A percentile compares a stretch with the other conserved stretches of the same genome.
phyloP scores from a whole-genome alignment of 2,113 vertebrate species.

The Mugil cephalus region DNA sequence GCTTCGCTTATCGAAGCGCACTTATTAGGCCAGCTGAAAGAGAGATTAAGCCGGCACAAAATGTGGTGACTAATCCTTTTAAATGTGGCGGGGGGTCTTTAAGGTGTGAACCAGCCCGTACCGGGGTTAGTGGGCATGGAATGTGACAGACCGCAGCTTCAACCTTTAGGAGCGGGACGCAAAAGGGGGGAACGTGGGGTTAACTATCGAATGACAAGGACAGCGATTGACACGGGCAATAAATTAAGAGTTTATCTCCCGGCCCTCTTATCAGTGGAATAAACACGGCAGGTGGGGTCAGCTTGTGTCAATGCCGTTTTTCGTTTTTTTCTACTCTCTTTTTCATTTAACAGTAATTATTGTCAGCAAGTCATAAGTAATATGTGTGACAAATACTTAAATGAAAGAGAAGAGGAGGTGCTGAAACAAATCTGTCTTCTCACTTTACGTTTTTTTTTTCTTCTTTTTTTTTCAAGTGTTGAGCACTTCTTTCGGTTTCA shows the following conservation, averaged over 20 bases:
- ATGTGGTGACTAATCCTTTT: constrained; percentile 89
- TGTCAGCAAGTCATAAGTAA: constrained; percentile 26
- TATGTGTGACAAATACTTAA: background rate
- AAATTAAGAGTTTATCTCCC: constrained; percentile 75
- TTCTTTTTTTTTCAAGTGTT: constrained; percentile 9
- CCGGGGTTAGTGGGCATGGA: constrained; percentile 68
- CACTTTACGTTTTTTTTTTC: background rate
- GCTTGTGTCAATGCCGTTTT: constrained; percentile 30
- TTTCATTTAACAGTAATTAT: constrained; percentile 4
- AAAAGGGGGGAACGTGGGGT: constrained; percentile 41
- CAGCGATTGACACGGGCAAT: constrained; percentile 75
- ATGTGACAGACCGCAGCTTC: constrained; percentile 52
- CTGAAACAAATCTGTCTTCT: constrained; percentile 15
- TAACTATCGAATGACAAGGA: constrained; percentile 63
- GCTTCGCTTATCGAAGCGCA: constrained; percentile 85
- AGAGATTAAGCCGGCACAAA: constrained; percentile 88
- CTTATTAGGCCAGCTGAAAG: constrained; percentile 88
- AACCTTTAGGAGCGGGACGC: constrained; percentile 18
- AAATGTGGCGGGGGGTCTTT: constrained; percentile 85
- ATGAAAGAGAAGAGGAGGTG: constrained; percentile 13
- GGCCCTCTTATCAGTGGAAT: constrained; percentile 72
- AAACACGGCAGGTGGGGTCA: constrained; percentile 66
- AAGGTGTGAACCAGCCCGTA: constrained; percentile 79
- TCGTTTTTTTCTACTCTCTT: constrained; percentile 9
- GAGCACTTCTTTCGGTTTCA: constrained; percentile 52